Evolutionary conservation across 2,113 vertebrate genomes (phyloP), one percentile per base, ranked within the genome.

Genomic region (Lepus timidus): DNA sequence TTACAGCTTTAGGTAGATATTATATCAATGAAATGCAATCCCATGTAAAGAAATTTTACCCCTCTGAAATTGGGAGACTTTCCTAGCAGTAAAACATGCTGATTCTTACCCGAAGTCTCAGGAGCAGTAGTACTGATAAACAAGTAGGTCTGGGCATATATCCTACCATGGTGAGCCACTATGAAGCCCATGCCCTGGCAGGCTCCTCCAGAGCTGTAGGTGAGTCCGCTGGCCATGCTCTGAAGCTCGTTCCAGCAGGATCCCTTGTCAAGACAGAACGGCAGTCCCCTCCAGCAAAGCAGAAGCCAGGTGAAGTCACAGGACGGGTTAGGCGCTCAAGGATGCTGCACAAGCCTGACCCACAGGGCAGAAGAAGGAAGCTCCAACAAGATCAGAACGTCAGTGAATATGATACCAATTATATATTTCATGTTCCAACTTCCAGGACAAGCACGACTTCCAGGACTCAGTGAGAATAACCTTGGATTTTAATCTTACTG

Each of bases 391-490:
- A 31, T 62, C 52, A 33, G 71, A 78, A 12, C 49, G 39, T n/a
- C 23, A 58, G 6, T 22, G 65, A 29, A 8, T 25, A 9, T 10
- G n/a, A 64, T 58, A 1, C 33, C 55, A 81, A 9, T 85, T 36
- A 92, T 19, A 14, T 73, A 1, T 95, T 88, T 90, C 97, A 0
- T 96, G 70, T 94, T 83, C 90, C 96, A 64, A 36, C 96, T 94
- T 94, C 19, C 97, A 99, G 99, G 98, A 99, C 75, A 99, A 99
- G n/a, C 99, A 98, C 95, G 99, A 99, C 96, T 99, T 99, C 97
- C 98, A 99, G 85, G 99, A 99, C 90, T 99, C 99, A 0, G 98
- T 99, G 89, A 98, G 99, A 97, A 97, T 99, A 95, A 99, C 98
- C 79, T 94, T 99, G 96, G 98, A 99, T 90, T 99, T 99, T 96